Evolutionary conservation across 2,888 invertebrate genomes (phyloP).

Genomic region (Andrena dorsata): DNA sequence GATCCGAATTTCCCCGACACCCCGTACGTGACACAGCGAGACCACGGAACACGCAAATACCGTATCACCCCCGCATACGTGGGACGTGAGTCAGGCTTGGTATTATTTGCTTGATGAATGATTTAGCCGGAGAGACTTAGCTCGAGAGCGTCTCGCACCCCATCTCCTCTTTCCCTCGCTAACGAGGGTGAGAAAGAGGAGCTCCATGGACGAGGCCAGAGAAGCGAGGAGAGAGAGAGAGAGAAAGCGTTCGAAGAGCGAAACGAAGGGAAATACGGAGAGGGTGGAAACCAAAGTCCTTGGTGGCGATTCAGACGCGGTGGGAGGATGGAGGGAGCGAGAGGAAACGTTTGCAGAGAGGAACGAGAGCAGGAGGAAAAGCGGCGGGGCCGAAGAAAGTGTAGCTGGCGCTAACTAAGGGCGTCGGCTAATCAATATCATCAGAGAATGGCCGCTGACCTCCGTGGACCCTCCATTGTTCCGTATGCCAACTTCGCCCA

Average conservation of each 20-base stretch:
- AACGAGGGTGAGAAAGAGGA: slow-evolving; percentile 55
- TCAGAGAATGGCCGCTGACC: slow-evolving; percentile 81
- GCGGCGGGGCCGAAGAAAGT: slow-evolving; percentile 76
- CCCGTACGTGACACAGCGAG: slow-evolving; percentile 49
- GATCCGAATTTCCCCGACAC: slow-evolving; percentile 42
- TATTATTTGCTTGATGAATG: slow-evolving; percentile 82
- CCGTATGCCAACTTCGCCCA: slow-evolving; percentile 50
- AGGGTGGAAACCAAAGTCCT: slow-evolving; percentile 42
- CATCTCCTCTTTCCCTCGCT: slow-evolving; percentile 20
- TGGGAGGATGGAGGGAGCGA: slow-evolving; percentile 49
- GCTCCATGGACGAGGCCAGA: slow-evolving; percentile 26
- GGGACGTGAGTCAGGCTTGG: slow-evolving; percentile 77
- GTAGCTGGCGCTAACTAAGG: slow-evolving; percentile 84
- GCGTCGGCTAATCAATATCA: slow-evolving; percentile 85
- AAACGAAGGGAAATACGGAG: slow-evolving; percentile 23
- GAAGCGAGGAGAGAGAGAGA: slow-evolving; percentile 37
- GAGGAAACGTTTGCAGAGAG: slow-evolving; percentile 54
- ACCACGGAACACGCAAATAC: slow-evolving; percentile 66
- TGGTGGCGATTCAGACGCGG: slow-evolving; percentile 41
- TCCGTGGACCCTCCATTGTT: slow-evolving; percentile 66
- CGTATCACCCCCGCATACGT: slow-evolving; percentile 68
- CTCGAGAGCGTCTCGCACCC: slow-evolving; percentile 34
- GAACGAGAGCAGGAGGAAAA: slow-evolving; percentile 58
- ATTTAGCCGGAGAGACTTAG: slow-evolving; percentile 75
- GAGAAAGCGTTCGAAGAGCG: slow-evolving; percentile 21